Base-by-base conservation (phyloP, 2,888 invertebrate genomes). In the Perithous albicinctus region DNA sequence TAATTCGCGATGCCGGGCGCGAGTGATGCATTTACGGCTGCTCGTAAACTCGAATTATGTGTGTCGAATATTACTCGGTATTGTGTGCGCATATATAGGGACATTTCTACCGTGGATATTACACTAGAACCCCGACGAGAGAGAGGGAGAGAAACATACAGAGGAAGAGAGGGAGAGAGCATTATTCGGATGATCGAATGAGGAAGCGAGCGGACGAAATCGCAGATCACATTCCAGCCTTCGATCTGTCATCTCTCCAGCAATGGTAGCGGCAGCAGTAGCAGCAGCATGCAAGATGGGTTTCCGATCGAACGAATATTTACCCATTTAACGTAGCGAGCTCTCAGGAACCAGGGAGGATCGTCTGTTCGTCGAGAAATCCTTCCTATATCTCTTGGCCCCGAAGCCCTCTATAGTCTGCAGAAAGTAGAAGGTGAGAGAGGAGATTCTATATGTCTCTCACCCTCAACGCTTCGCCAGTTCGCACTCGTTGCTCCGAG, bases 1-100 rank as follows among this genome's bases (percentile, higher is more conserved):
- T 86, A 88, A 89, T 88, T 86, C 89, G 83, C 86, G 85, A 85
- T 86, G 82, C 85, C 86, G 82, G 67, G 85, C 86, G 84, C 86
- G 85, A 82, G 83, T 85, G 84, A 85, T 85, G 88, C 87, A 86
- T 87, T 88, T 86, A 85, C 86, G 83, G 61, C 76, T 76, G 85
- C 84, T 85, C 87, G 85, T 88, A 88, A 88, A 87, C 86, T 87
- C 88, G 84, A 88, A 89, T 89, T 88, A 89, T 88, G 82, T 84
- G 87, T 86, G 46, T 51, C 41, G 56, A 70, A 56, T 70, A 56
- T 56, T 41, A 70, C 56, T 56, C n/a, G 23, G 35, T 41, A 54
- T 54, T 69, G 54, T 69, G 56, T 18, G 56, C 12, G 41, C 29
- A 7, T 26, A 23, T 54, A 38, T 8, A 35, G 3, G 23, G 56